These are phyloP conservation scores for Rhinopithecus roxellana DNA, from an alignment of 2,113 vertebrate genomes.

Conservation along the genomic window DNA sequence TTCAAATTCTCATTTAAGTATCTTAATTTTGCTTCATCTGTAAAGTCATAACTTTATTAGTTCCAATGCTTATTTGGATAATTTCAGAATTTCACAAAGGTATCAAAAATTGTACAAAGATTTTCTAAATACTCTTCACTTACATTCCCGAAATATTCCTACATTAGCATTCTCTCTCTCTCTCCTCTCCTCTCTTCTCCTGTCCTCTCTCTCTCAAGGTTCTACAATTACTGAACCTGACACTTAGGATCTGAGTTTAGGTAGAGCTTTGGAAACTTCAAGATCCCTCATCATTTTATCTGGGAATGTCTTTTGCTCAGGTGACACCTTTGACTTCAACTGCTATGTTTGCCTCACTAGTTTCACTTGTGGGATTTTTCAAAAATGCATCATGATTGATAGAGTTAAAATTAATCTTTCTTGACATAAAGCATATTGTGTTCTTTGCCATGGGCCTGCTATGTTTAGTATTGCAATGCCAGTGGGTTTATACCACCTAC, in stretches of 20 bases:
- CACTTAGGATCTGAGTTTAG: background rate
- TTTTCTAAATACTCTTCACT: background rate
- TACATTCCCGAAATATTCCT: background rate
- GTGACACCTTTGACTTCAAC: background rate
- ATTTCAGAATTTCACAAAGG: background rate
- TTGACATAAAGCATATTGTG: background rate
- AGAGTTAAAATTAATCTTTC: background rate
- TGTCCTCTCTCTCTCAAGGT: background rate
- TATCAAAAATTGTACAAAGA: background rate
- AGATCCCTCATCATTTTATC: background rate
- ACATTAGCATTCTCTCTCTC: background rate
- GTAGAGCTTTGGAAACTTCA: background rate
- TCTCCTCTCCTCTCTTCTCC: background rate
- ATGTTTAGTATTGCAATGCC: background rate
- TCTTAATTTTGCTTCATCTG: background rate
- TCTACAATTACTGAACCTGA: background rate
- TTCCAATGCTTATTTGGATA: background rate
- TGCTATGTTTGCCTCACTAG: background rate
- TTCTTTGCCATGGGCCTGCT: background rate
- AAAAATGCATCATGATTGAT: background rate
- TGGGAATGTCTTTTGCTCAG: background rate
- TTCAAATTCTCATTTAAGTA: background rate
- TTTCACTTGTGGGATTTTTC: background rate
- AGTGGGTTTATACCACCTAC: background rate
- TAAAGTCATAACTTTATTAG: background rate